Percentiles rank a stretch among this genome's conserved stretches.
Conservation (phyloP, 2,113 vertebrate species). For the Gopherus evgoodei region DNA sequence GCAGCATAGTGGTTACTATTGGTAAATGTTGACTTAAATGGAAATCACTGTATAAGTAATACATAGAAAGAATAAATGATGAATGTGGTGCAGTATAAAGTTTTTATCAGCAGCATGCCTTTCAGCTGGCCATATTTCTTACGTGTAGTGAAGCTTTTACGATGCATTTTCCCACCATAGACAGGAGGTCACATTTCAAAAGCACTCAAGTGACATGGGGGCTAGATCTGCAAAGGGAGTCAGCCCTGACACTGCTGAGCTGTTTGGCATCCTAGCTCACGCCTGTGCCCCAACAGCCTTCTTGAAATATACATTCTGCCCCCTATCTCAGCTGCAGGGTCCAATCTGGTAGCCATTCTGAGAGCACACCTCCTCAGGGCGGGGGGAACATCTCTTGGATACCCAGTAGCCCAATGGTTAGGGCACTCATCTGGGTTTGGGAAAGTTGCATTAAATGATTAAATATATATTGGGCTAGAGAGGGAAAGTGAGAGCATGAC, state of each 20-base stretch:
- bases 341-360: background rate
- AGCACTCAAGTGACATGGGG: background rate
- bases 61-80: background rate
- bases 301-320: too few species aligned
- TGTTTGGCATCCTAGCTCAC: background rate
- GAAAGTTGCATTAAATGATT: background rate
- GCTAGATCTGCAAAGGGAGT: background rate
- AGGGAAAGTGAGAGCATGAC: background rate
- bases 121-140: background rate
- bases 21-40: background rate
- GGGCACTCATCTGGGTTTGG: background rate
- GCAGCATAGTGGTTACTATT: accelerated
- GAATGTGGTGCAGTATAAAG: background rate
- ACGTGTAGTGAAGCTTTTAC: too few species aligned
- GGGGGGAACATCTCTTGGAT: background rate
- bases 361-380: background rate
- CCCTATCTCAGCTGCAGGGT: background rate
- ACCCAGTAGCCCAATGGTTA: background rate
- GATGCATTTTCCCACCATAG: background rate
- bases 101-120: background rate
- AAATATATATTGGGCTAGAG: background rate
- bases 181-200: background rate
- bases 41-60: background rate
- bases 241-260: background rate
- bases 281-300: too few species aligned